Conservation (phyloP, 2,797 vertebrate species). For the Adelosebastes latens region DNA sequence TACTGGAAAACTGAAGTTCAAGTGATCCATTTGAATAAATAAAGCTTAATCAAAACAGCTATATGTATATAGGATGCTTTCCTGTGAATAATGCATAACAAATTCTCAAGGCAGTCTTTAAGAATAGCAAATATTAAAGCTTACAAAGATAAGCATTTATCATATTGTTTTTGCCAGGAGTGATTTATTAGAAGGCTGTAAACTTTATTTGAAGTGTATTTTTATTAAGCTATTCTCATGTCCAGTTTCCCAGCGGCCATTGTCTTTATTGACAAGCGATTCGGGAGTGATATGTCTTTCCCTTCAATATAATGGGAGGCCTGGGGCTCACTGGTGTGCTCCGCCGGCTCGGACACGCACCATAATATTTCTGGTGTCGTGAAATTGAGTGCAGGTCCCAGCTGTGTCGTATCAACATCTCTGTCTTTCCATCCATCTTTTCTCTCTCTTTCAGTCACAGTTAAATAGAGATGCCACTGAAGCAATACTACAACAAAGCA, state of each 20-base stretch:
- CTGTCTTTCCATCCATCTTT: conserved; percentile 51
- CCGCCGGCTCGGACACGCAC: conserved; percentile 36
- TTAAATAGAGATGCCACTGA: conserved; percentile 44
- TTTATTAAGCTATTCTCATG: conserved; percentile 62
- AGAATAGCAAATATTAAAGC: conserved; percentile 14
- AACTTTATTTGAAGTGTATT: conserved; percentile 67
- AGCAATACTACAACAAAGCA: conserved; percentile 34
- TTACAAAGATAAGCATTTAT: conserved; percentile 31
- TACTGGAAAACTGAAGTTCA: background rate
- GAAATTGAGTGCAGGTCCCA: conserved; percentile 64
- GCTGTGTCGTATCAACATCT: conserved; percentile 62
- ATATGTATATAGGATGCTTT: background rate
- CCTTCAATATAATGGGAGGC: conserved; percentile 65
- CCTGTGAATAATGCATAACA: background rate
- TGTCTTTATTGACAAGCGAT: conserved; percentile 66
- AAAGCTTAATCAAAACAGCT: background rate
- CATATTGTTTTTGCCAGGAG: conserved; percentile 26
- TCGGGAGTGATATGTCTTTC: conserved; percentile 55
- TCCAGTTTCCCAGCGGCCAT: conserved; percentile 57
- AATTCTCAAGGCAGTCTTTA: conserved; percentile 17
- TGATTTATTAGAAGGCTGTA: conserved; percentile 66
- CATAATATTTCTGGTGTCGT: conserved; percentile 60
- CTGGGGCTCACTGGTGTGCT: conserved; percentile 46
- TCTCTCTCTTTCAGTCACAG: conserved; percentile 35
- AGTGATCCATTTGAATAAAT: background rate